Base-by-base conservation (phyloP, 2,113 vertebrate genomes). In the Catharus bicknelli region DNA sequence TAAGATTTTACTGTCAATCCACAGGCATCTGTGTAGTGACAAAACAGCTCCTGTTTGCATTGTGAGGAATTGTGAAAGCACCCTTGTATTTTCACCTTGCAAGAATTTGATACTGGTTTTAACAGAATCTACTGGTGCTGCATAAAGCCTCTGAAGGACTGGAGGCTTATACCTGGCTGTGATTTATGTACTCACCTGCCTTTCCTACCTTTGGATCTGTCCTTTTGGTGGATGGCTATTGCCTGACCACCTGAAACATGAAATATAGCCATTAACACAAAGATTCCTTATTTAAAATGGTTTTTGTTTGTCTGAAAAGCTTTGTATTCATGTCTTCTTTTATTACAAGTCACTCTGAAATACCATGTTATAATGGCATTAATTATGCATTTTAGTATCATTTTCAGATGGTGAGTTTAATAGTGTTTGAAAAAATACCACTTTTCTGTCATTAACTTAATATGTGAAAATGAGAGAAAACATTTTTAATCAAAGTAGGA, bases 401-500 rank as follows among this genome's bases (percentile, higher is more conserved):
- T 73, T 87, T 47, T 25, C 55, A 63, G 62, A 83, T 32, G 20
- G 27, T 32, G 25, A 76, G 25, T 84, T 42, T 67, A 54, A 57
- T 30, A 59, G 16, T 32, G 7, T n/a, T 58, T 55, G 55, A 30
- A 66, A 90, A 85, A 58, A 32, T 21, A 59, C 16, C 9, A 57
- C 25, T 55, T 16, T 78, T 90, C 59, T 78, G 18, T 70, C 53
- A 77, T 70, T 58, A 82, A 73, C 16, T 55, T 83, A 61, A 20
- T 50, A 76, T 22, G 5, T 54, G 27, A 83, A 94, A 91, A 80
- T 43, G 3, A 61, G 17, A 81, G 11, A 38, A 74, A 86, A 30
- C 16, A 43, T 54, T 91, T 89, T 70, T 78, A 73, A 96, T 93
- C 40, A 51, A 53, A 91, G 72, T 79, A 75, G 73, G 82, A 92